Evolutionary conservation across 2,113 vertebrate species (phyloP), one percentile per base, ranked within the genome.

Genomic region (Colistium nudipinnis): DNA sequence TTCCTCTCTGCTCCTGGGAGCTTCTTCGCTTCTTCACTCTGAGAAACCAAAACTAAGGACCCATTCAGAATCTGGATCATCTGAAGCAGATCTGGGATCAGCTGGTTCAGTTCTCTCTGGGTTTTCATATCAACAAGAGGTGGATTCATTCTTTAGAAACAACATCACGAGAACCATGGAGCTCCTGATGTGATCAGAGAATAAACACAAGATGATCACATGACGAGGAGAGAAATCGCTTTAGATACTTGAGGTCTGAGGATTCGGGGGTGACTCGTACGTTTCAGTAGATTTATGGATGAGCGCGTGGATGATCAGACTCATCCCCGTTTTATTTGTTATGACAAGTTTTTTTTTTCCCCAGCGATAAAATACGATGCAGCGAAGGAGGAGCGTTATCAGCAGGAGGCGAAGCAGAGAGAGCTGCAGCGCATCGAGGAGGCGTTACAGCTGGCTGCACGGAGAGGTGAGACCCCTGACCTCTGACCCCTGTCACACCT

Each of bases 381-480:
- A 51, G 95, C 91, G 17, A 98, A 98, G 82, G 98, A 99, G 84
- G 96, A 98, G 90, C 94, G 91, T 43, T 93, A 94, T 51, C 90
- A 93, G 59, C 97, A 98, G 78, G 97, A 98, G 81, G 91, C 87
- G 33, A 99, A 99, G 81, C 96, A 97, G 74, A 96, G 87, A 57
- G 96, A 99, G 41, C 88, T 99, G 70, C 92, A 93, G 65, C 93
- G 96, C 79, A 96, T 99, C 69, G 97, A 99, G 79, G 95, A 96
- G 61, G 95, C 96, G 6, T 90, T 99, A 53, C 96, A 94, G 85
- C 94, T 92, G 87, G 94, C 95, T 0, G 92, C 95, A 22, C 92
- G 93, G 45, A 94, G 94, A 95, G 96, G 98, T 98, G 71, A 90
- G 77, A 24, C 35, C 20, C 0, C 39, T 4, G 22, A 65, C 30